A percentile compares a stretch with the other conserved stretches of the same genome.
phyloP scores from a whole-genome alignment of 2,113 vertebrate species.

The Megaleporinus macrocephalus region DNA sequence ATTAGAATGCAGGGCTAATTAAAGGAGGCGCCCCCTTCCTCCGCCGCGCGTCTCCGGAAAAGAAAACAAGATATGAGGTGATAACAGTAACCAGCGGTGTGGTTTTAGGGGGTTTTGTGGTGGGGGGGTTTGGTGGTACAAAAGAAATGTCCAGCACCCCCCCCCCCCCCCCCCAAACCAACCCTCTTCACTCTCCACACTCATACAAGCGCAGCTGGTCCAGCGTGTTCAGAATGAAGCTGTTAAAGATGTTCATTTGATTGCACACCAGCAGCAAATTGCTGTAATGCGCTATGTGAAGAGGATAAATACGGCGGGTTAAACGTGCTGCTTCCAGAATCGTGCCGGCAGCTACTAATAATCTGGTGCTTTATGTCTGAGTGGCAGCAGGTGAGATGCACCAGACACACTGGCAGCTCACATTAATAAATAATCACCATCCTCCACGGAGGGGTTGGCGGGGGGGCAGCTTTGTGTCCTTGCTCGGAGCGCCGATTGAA shows the following conservation, averaged over 20 bases:
- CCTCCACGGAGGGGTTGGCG: not conserved
- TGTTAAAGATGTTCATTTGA: conserved; percentile 34
- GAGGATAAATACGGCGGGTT: not conserved
- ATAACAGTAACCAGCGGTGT: conserved; percentile 33
- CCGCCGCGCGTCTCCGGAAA: not conserved
- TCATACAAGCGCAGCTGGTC: not conserved
- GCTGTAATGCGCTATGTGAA: not conserved
- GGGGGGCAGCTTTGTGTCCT: not conserved
- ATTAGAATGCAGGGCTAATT: conserved; percentile 57
- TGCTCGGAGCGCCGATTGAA: not conserved
- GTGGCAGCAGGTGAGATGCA: conserved; percentile 8
- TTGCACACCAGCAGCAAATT: conserved; percentile 8
- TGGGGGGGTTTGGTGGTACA: not conserved
- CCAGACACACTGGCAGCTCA: not conserved
- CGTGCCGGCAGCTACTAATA: conserved; percentile 9
- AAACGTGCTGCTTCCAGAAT: not conserved
- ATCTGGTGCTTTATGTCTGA: not conserved
- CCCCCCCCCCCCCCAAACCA: not conserved
- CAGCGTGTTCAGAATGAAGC: not conserved
- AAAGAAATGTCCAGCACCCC: not conserved
- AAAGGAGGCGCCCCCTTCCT: conserved; percentile 39
- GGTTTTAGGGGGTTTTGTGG: conserved; percentile 18
- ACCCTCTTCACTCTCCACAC: not conserved
- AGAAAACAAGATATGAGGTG: conserved; percentile 31
- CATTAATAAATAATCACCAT: not conserved